Conservation (phyloP, 2,797 vertebrate species). For the Orientallactaga sibirica region DNA sequence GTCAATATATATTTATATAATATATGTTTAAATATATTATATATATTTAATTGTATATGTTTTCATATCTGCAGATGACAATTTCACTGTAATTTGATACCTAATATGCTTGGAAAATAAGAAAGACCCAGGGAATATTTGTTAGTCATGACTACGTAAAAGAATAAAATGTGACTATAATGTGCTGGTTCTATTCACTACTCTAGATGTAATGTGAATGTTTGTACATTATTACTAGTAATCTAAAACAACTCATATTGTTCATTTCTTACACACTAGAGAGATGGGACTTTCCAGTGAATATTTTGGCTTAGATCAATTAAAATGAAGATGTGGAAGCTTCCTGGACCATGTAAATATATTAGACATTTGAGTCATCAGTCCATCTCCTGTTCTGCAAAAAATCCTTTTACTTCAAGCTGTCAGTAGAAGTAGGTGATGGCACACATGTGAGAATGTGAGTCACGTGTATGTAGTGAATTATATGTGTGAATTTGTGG, state of each 20-base stretch:
- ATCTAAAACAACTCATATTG: background rate
- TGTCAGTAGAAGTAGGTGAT: background rate
- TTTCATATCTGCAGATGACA: background rate
- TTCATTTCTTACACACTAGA: background rate
- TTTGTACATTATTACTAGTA: background rate
- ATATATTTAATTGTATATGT: background rate
- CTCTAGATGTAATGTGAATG: background rate
- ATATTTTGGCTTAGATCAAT: background rate
- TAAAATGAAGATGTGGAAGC: constrained; percentile 17
- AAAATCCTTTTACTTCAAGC: background rate
- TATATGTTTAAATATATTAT: too few species aligned
- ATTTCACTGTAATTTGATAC: background rate
- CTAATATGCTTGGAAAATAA: background rate
- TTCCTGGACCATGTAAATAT: background rate
- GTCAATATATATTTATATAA: too few species aligned
- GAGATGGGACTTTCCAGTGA: background rate
- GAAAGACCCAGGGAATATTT: background rate
- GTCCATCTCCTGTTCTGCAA: background rate
- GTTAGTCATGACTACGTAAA: background rate
- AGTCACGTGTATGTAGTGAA: background rate
- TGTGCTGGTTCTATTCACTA: background rate
- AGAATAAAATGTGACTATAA: background rate
- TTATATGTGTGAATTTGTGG: background rate
- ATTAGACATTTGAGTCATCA: background rate
- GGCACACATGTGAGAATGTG: background rate